phyloP scores from a whole-genome alignment of 2,797 vertebrate genomes.

The Taenioides sp. region DNA sequence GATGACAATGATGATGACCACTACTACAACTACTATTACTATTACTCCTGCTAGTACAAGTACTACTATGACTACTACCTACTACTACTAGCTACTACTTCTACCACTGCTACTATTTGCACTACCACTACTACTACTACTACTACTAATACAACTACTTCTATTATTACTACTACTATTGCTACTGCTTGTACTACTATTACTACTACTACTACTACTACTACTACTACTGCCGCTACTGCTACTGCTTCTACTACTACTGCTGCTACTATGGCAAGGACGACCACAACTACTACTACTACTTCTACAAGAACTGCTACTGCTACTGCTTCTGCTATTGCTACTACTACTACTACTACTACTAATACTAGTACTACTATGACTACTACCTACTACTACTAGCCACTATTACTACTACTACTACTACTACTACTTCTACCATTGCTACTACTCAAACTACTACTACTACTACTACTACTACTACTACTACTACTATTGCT shows the following conservation, averaged over 20 bases:
- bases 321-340: slow-evolving; percentile 7
- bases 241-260: background rate
- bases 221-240: background rate
- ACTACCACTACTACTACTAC: background rate
- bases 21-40: background rate
- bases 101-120: background rate
- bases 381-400: too few relatives aligned
- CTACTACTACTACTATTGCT: background rate
- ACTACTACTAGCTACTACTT: background rate
- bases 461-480: background rate
- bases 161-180: background rate
- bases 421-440: background rate
- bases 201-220: background rate
- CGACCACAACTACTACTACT: background rate
- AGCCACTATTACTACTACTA: too few relatives aligned
- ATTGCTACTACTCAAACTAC: background rate
- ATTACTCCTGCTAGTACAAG: slow-evolving; percentile 12
- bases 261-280: slow-evolving; percentile 23
- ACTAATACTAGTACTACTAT: too few relatives aligned
- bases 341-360: background rate
- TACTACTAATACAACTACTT: background rate
- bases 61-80: background rate
- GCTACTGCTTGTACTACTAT: slow-evolving; percentile 23
- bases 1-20: too few relatives aligned
- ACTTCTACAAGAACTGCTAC: slow-evolving; percentile 13